phyloP scores from a whole-genome alignment of 2,113 vertebrate genomes.

The Aegotheles bennettii region DNA sequence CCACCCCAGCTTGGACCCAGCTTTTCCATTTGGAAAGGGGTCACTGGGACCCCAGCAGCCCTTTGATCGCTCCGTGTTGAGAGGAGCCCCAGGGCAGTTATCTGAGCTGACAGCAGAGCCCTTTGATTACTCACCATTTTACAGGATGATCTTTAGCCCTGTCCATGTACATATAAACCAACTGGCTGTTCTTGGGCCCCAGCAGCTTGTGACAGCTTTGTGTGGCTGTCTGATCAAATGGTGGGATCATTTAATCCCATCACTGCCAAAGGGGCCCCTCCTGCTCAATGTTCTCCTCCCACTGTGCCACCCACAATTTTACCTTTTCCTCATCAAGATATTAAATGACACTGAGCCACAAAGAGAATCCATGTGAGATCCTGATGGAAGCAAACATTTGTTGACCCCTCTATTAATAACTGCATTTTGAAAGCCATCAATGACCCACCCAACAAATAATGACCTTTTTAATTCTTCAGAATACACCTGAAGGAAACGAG shows the following conservation, averaged over 20 bases:
- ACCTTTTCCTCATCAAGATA: not conserved
- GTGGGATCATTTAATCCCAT: not conserved
- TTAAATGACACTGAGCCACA: not conserved
- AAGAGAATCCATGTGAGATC: not conserved
- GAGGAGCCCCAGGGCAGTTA: not conserved
- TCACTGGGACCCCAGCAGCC: not conserved
- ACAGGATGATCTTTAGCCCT: not conserved
- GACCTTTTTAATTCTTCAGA: not conserved
- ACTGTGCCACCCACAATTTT: accelerated
- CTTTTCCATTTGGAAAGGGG: not conserved
- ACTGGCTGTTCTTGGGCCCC: not conserved
- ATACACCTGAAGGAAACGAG: not conserved
- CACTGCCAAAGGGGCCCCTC: not conserved
- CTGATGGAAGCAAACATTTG: not conserved
- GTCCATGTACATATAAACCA: not conserved
- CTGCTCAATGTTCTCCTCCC: not conserved
- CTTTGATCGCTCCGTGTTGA: not conserved
- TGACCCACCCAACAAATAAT: not conserved
- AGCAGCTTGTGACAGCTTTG: not conserved
- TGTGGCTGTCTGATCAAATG: not conserved
- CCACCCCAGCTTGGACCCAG: not conserved
- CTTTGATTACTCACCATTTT: not conserved
- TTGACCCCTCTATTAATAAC: not conserved
- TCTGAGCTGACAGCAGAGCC: not conserved
- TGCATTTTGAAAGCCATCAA: not conserved